phyloP scores from a whole-genome alignment of 2,113 vertebrate species.

The Micromys minutus region DNA sequence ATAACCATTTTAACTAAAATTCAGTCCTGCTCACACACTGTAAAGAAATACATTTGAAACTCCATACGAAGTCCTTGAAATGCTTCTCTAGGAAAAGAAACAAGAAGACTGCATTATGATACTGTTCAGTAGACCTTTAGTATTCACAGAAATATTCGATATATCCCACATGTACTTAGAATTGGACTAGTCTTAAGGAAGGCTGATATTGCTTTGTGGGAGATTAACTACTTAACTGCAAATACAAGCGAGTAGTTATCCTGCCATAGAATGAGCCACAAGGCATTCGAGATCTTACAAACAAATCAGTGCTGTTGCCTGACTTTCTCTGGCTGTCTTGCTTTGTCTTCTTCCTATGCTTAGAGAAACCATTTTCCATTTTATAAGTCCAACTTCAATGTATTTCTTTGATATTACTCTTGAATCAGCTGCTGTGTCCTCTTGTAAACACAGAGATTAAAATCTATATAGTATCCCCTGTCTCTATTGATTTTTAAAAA shows the following conservation, averaged over 20 bases:
- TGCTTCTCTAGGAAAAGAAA: not conserved
- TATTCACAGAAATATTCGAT: not conserved
- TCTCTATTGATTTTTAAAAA: not conserved
- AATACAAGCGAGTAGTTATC: not conserved
- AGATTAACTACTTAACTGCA: slow-evolving; percentile 7
- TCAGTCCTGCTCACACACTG: not conserved
- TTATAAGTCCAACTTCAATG: not conserved
- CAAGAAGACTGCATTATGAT: not conserved
- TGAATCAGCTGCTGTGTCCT: not conserved
- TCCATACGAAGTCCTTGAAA: not conserved
- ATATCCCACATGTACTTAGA: not conserved
- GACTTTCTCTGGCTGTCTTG: not conserved
- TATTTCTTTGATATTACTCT: not conserved
- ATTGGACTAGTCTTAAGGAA: not conserved
- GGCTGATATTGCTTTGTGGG: not conserved
- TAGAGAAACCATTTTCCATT: not conserved
- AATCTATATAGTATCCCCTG: not conserved
- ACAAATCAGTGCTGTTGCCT: not conserved
- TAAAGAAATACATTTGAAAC: slow-evolving; percentile 11
- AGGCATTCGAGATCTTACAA: not conserved
- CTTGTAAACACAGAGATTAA: not conserved
- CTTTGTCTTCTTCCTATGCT: not conserved
- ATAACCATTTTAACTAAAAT: slow-evolving; percentile 16
- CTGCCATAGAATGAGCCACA: not conserved
- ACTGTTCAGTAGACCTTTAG: not conserved